Percentiles rank a stretch among this genome's conserved stretches.
Evolutionary conservation across 2,113 vertebrate species (phyloP).

Genomic region (Chitala chitala): DNA sequence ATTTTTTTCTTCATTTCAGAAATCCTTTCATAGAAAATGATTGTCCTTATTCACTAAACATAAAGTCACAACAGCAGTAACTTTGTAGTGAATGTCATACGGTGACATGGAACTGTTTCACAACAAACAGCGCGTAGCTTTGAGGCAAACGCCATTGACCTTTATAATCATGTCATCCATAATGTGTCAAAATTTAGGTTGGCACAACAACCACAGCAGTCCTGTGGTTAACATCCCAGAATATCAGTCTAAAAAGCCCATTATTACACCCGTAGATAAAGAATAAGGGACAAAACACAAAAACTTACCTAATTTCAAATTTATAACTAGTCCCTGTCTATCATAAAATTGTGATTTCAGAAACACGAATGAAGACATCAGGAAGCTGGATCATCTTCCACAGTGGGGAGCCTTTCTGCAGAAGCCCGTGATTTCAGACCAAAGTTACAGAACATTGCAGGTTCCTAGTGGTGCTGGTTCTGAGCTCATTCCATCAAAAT

Average conservation of each 20-base stretch:
- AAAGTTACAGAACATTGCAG: conserved; percentile 25
- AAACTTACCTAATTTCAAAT: too few species aligned
- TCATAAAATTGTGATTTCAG: too few species aligned
- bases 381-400: background rate
- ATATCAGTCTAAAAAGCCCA: background rate
- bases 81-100: background rate
- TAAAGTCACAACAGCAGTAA: background rate
- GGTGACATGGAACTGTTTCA: background rate
- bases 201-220: background rate
- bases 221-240: conserved; percentile 2
- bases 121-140: background rate
- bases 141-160: background rate
- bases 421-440: conserved; percentile 19
- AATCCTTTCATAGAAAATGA: too few species aligned
- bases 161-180: conserved; percentile 8
- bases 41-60: too few species aligned
- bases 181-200: background rate
- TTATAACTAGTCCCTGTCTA: too few species aligned
- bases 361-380: too few species aligned
- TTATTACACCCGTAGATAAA: too few species aligned
- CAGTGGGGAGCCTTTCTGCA: conserved; percentile 1
- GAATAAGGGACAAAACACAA: too few species aligned
- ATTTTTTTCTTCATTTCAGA: too few species aligned
- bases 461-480: background rate
- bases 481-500: too few species aligned